Evolutionary conservation across 2,113 vertebrate genomes (phyloP), one percentile per base, ranked within the genome.

Genomic region (Thunnus maccoyii): DNA sequence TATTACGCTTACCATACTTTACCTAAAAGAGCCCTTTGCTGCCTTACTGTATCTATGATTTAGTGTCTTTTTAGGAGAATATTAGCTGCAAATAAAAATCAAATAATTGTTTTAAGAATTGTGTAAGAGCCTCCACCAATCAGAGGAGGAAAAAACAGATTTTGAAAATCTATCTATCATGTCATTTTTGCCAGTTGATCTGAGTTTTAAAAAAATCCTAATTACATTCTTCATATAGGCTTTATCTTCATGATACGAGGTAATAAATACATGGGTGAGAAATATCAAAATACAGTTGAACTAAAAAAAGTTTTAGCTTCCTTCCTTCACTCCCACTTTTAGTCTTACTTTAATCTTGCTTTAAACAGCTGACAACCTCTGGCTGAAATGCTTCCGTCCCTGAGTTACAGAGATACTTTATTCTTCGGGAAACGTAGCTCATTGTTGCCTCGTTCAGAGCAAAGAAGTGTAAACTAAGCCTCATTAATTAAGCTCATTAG

Each of bases 401-500:
- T 61, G 60, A 61, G 25, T 47, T 61, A 15, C 15, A 86, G 36
- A 73, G 68, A 70, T 36, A 51, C 8, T 25, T 55, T 72, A 36
- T 82, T 72, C 52, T 63, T 69, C 61, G 30, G 55, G 25, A 78
- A 73, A 76, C 36, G 61, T 25, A 8, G 14, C 63, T 58, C 46
- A 30, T 81, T 70, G 58, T 90, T 82, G 44, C 66, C 32, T 74
- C 78, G 87, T 85, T 74, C 36, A 10, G 75, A 74, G 82, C 44
- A 71, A 60, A 86, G 60, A 48, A 50, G 82, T 74, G 72, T 77
- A 84, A 90, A 88, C 77, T 66, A 85, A 87, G 86, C 78, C 89
- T 91, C 82, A 83, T 92, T 91, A 93, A 92, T 91, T 87, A 90
- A 85, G 88, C 90, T 93, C 89, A 91, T 91, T 93, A 89, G 90